phyloP scores from a whole-genome alignment of 2,113 vertebrate genomes.

The Athene cunicularia region DNA sequence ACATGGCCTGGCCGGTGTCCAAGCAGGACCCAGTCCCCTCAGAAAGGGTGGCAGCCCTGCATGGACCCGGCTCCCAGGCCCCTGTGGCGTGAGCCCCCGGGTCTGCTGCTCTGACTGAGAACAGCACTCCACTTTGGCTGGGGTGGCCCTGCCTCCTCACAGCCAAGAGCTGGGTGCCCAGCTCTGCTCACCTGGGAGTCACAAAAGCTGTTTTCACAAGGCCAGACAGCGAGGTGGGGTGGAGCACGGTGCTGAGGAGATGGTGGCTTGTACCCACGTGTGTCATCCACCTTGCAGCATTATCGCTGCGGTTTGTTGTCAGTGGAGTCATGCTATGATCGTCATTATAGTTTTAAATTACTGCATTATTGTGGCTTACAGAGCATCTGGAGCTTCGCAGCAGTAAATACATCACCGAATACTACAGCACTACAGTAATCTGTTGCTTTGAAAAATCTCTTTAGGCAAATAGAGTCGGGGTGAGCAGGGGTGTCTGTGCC shows the following conservation, averaged over 20 bases:
- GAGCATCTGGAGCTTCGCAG: constrained; percentile 13
- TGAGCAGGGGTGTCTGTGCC: neutral
- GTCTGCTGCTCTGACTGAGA: neutral
- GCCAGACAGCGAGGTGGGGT: fast-evolving
- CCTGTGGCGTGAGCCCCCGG: fast-evolving
- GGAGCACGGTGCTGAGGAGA: fast-evolving
- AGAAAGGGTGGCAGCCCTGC: neutral
- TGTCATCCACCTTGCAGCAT: fast-evolving
- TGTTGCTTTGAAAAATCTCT: neutral
- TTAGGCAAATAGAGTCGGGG: fast-evolving
- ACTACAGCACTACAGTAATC: neutral
- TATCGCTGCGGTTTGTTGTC: neutral
- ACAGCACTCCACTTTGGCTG: too few species aligned
- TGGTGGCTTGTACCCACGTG: fast-evolving
- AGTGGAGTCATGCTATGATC: neutral
- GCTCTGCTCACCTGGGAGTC: neutral
- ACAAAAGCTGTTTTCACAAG: fast-evolving
- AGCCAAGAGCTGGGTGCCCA: fast-evolving
- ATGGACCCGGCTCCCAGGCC: neutral
- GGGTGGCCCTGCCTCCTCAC: too few species aligned
- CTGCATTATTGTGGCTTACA: constrained; percentile 1
- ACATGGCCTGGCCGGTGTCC: fast-evolving
- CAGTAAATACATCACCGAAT: neutral
- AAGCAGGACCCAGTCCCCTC: neutral
- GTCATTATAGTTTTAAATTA: neutral